phyloP scores from a whole-genome alignment of 2,888 invertebrate genomes.

The Drosophila phalerata region DNA sequence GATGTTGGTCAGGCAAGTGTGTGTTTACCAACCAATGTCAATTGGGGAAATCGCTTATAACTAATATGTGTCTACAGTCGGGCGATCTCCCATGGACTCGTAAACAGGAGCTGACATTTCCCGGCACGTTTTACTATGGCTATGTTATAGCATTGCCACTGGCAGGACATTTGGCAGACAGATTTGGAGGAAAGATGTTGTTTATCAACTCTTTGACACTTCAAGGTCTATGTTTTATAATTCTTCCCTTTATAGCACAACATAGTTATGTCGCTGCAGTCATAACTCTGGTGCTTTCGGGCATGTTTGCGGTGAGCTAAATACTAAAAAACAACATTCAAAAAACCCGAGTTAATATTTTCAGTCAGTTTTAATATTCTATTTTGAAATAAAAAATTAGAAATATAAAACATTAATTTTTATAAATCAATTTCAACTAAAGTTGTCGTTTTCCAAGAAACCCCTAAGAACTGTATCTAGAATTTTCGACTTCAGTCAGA shows the following conservation, averaged over 20 bases:
- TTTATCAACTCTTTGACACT: conserved; percentile 82
- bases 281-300: conserved; percentile 85
- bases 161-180: conserved; percentile 85
- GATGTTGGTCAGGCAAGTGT: conserved; percentile 38
- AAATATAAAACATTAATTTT: no score
- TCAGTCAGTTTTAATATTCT: no score
- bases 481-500: no score
- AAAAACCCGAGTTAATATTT: no score
- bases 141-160: conserved; percentile 84
- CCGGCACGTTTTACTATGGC: conserved; percentile 87
- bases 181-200: conserved; percentile 85
- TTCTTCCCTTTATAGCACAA: conserved; percentile 86
- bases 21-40: not conserved
- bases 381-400: no score
- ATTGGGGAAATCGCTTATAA: conserved; percentile 16
- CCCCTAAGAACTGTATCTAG: no score
- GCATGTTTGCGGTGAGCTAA: conserved; percentile 85
- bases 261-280: conserved; percentile 84
- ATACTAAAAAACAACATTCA: not conserved
- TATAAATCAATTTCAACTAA: no score
- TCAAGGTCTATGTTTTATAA: conserved; percentile 85
- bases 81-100: conserved; percentile 87
- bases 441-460: no score
- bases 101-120: conserved; percentile 86
- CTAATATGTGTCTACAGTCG: conserved; percentile 35